Percentiles rank a stretch among this genome's conserved stretches.
Conservation (phyloP, 2,797 vertebrate genomes). For the Takifugu rubripes region DNA sequence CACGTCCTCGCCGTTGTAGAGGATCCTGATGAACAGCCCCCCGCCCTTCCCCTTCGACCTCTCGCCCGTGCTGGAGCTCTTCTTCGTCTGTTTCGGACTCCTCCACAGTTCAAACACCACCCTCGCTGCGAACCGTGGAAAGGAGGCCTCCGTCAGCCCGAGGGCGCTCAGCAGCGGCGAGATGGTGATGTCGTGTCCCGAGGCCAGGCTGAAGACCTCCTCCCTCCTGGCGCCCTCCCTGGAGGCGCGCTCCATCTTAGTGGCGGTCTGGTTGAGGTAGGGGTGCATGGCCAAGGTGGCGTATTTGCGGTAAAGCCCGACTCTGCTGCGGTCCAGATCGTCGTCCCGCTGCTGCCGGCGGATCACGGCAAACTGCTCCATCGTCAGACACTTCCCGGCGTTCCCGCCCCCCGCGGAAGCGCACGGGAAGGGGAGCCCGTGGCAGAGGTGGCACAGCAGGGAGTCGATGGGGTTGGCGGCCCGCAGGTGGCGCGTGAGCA, state of each 20-base stretch:
- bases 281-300: slow-evolving; percentile 88
- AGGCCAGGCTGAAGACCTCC: slow-evolving; percentile 85
- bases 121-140: slow-evolving; percentile 92
- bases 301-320: slow-evolving; percentile 85
- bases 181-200: slow-evolving; percentile 93
- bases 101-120: slow-evolving; percentile 95
- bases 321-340: slow-evolving; percentile 83
- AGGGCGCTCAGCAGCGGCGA: slow-evolving; percentile 91
- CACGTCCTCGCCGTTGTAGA: slow-evolving; percentile 95
- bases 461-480: slow-evolving; percentile 94
- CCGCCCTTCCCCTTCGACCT: slow-evolving; percentile 57
- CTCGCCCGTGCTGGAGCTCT: slow-evolving; percentile 30
- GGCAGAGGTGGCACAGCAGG: slow-evolving; percentile 92
- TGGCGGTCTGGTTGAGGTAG: slow-evolving; percentile 86
- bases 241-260: slow-evolving; percentile 81
- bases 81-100: slow-evolving; percentile 60
- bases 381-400: slow-evolving; percentile 73
- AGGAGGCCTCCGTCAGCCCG: slow-evolving; percentile 85
- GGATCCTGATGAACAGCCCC: slow-evolving; percentile 83
- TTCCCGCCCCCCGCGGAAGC: slow-evolving; percentile 51
- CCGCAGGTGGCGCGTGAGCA: slow-evolving; percentile 84
- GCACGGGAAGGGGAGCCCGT: slow-evolving; percentile 89
- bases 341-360: slow-evolving; percentile 90
- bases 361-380: slow-evolving; percentile 88
- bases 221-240: slow-evolving; percentile 67